These are phyloP conservation scores for Calephelis perditalis DNA, from an alignment of 2,888 invertebrate genomes.

Conservation along the genomic window DNA sequence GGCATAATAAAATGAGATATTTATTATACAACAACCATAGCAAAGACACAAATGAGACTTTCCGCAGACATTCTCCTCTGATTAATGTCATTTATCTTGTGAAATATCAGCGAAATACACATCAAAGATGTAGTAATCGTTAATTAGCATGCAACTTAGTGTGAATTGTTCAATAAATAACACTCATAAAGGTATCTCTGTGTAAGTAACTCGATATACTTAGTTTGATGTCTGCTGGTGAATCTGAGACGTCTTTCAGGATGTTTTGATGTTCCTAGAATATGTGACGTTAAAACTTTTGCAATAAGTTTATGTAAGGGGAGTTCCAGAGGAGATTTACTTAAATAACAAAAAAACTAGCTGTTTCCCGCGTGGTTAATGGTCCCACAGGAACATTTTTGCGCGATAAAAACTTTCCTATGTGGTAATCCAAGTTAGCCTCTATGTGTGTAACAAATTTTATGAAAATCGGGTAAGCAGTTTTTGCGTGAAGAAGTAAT, in stretches of 20 bases:
- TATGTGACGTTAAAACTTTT: too few relatives aligned
- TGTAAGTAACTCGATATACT: constrained; percentile 22
- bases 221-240: constrained; percentile 20
- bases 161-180: constrained; percentile 21
- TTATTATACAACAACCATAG: not conserved
- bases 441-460: too few relatives aligned
- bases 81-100: constrained; percentile 4
- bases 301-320: too few relatives aligned
- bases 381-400: too few relatives aligned
- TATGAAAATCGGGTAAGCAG: too few relatives aligned
- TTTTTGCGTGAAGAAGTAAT: too few relatives aligned
- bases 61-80: constrained; percentile 1
- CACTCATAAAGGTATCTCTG: constrained; percentile 22
- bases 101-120: constrained; percentile 8
- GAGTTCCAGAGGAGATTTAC: too few relatives aligned
- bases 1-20: constrained; percentile 1
- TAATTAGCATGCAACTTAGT: constrained; percentile 24
- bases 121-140: constrained; percentile 12
- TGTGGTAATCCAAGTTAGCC: too few relatives aligned
- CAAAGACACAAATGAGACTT: not conserved
- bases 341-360: too few relatives aligned
- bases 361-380: too few relatives aligned
- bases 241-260: not conserved
- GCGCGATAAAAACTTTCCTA: too few relatives aligned
- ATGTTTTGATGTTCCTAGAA: constrained; percentile 16